Base-by-base conservation (phyloP, 2,888 invertebrate species). In the Blastobasis lacticolella region DNA sequence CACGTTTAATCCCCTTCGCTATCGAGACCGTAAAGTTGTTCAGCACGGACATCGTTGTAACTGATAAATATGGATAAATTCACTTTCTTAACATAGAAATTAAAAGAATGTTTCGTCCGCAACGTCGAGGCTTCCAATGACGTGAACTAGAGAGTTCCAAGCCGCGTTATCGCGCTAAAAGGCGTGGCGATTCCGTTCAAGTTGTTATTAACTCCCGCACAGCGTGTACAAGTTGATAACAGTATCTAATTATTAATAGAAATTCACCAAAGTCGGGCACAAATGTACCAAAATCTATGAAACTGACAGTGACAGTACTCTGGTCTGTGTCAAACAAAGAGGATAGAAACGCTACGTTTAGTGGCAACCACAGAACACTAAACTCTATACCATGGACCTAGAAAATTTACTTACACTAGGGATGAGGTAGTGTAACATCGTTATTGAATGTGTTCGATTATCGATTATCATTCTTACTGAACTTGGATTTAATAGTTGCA, bases 21-120 rank as follows among this genome's bases (percentile, higher is more conserved):
- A 87, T 72, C 5, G 78, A 77, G 55, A 85, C 85, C 37, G 79
- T 78, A 55, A 87, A 86, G 55, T 86, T 87, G 59, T 85, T 87
- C 40, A 87, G 58, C 62, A 83, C 77, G 56, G 86, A 86, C 85
- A 86, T 87, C 48, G 54, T 53, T 51, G 51, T 53, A 59, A 49
- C 51, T 57, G 23, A 23, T 23, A 23, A 23, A 23, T 23, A 23
- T 23, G 23, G 23, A 23, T 23, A 23, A n/a, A 23, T 23, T 23
- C 23, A 23, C 23, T 23, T 23, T 23, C 23, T 23, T 23, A 23
- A 23, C 23, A 23, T 23, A 23, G 23, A 23, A 23, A 23, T 23
- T 44, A 41, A 45, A 50, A 10, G 36, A 44, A 42, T 10, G 9
- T 36, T 10, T 45, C 45, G 48, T 54, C 9, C 6, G 38, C 37